Percentiles rank a stretch among this genome's conserved stretches.
These are phyloP conservation scores for Saccopteryx leptura DNA, from an alignment of 2,113 vertebrate species.

Conservation along the genomic window DNA sequence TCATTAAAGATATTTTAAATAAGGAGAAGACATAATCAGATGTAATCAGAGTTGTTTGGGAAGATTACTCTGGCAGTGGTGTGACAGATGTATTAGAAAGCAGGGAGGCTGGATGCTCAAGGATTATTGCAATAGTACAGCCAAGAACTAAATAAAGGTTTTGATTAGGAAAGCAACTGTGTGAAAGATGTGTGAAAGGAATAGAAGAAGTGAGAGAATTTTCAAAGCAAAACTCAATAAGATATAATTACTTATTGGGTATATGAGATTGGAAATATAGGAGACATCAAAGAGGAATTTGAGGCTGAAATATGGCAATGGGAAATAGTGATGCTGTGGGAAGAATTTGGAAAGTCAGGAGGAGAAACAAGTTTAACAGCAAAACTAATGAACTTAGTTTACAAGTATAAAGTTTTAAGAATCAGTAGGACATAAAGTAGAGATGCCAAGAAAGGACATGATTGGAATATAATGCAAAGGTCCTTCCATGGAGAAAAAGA, in stretches of 20 bases:
- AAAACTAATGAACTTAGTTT: constrained; percentile 40
- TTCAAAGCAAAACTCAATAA: constrained; percentile 58
- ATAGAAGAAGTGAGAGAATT: constrained; percentile 26
- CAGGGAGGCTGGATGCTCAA: background rate
- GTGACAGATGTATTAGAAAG: constrained; percentile 18
- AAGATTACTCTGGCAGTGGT: constrained; percentile 25
- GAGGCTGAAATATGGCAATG: background rate
- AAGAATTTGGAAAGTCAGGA: constrained; percentile 11
- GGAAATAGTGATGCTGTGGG: background rate
- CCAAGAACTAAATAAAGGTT: constrained; percentile 52
- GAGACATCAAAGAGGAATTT: background rate
- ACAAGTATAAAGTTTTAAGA: constrained; percentile 57
- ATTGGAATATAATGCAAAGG: constrained; percentile 30
- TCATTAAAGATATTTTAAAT: constrained; percentile 52
- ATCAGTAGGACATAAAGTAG: constrained; percentile 30
- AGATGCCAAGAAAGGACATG: constrained; percentile 28
- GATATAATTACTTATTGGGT: background rate
- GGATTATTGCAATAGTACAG: constrained; percentile 27
- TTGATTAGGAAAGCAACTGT: constrained; percentile 54
- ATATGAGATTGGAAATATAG: background rate
- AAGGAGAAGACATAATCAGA: constrained; percentile 59
- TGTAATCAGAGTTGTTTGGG: constrained; percentile 47
- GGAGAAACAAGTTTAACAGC: constrained; percentile 42
- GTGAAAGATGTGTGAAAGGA: background rate
- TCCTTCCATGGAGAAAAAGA: constrained; percentile 38